phyloP scores from a whole-genome alignment of 2,888 invertebrate species.

The Oscheius sp. region DNA sequence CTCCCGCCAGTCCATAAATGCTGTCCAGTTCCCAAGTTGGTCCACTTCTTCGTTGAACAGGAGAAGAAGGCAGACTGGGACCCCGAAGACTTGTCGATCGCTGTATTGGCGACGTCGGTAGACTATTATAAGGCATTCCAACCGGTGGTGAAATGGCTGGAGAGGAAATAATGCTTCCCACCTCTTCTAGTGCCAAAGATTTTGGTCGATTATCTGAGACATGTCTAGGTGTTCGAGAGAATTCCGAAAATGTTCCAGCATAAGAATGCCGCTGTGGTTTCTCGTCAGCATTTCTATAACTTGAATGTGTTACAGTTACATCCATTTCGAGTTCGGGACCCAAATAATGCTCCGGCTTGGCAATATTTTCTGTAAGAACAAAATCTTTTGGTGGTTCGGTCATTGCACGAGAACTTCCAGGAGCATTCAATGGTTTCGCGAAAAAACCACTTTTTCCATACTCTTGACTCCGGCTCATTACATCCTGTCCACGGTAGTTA shows the following conservation, averaged over 20 bases:
- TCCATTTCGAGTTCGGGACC: conserved; percentile 22
- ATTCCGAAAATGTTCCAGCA: conserved; percentile 24
- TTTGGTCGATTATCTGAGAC: background rate
- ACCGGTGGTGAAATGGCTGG: conserved; percentile 1
- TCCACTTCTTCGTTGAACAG: background rate
- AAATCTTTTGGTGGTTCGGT: conserved; percentile 1
- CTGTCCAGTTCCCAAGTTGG: conserved; percentile 19
- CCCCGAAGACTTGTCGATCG: background rate
- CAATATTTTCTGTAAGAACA: background rate
- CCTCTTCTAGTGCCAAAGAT: background rate
- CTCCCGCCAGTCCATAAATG: background rate
- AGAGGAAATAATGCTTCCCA: background rate
- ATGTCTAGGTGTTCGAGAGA: background rate
- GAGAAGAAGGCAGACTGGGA: background rate
- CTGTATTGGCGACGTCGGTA: conserved; percentile 17
- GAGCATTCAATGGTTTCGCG: background rate
- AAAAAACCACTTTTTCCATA: conserved; percentile 8
- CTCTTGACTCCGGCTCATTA: conserved; percentile 1
- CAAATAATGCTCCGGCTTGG: background rate
- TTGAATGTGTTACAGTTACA: conserved; percentile 16
- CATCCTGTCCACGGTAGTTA: background rate
- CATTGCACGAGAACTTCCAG: background rate
- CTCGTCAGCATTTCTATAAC: conserved; percentile 1
- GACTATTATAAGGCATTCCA: background rate
- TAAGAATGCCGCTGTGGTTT: conserved; percentile 19